phyloP scores from a whole-genome alignment of 2,113 vertebrate species.

The Gavia stellata region DNA sequence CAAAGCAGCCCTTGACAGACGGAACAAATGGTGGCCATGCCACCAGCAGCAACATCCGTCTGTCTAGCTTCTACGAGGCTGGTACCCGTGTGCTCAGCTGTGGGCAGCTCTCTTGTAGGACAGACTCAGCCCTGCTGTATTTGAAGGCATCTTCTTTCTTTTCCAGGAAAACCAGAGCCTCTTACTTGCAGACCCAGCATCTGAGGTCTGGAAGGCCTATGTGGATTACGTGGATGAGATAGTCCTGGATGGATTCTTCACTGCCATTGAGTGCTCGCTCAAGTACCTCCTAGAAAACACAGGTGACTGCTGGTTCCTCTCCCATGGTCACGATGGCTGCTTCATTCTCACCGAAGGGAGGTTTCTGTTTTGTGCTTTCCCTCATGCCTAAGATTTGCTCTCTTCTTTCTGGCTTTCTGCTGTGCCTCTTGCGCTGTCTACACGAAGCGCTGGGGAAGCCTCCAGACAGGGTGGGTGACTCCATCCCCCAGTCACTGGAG shows the following conservation, averaged over 20 bases:
- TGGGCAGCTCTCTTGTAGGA: not conserved
- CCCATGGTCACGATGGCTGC: not conserved
- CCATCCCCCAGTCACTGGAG: not conserved
- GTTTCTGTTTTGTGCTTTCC: not conserved
- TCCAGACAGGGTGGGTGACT: not conserved
- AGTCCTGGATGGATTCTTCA: constrained; percentile 87
- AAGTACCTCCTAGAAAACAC: constrained; percentile 89
- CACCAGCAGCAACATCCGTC: not conserved
- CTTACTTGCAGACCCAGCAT: constrained; percentile 76
- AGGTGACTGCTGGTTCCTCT: constrained; percentile 64
- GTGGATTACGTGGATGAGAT: constrained; percentile 87
- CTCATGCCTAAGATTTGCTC: not conserved
- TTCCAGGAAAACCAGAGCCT: constrained; percentile 83
- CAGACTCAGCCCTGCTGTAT: not conserved
- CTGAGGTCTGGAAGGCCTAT: constrained; percentile 83
- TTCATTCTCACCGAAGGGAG: not conserved
- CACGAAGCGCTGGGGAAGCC: not conserved
- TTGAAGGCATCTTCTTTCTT: not conserved
- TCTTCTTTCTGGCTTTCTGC: not conserved
- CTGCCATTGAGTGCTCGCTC: constrained; percentile 83
- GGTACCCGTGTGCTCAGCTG: not conserved
- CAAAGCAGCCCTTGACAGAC: not conserved
- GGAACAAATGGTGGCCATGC: accelerated
- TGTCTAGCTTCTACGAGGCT: not conserved
- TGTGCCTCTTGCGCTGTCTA: not conserved